Conservation (phyloP, 2,888 invertebrate species). For the Limnephilus marmoratus region DNA sequence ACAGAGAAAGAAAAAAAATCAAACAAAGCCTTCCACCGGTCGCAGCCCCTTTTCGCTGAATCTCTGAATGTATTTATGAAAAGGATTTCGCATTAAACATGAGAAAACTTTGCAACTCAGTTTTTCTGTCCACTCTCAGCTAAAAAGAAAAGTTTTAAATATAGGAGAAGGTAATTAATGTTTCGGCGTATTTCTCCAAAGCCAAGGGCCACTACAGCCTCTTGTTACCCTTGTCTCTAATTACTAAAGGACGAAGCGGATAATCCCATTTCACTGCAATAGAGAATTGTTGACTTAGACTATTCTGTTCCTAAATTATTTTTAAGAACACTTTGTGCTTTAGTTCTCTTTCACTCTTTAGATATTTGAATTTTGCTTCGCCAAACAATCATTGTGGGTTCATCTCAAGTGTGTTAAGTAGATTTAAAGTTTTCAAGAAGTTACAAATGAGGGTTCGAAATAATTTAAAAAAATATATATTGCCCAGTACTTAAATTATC, state of each 20-base stretch:
- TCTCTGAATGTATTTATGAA: constrained; percentile 61
- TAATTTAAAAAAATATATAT: too few species aligned
- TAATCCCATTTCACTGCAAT: constrained; percentile 27
- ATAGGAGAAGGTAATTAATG: constrained; percentile 60
- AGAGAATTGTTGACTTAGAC: background rate
- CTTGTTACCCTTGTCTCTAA: constrained; percentile 25
- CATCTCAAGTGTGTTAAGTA: background rate
- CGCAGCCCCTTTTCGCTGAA: constrained; percentile 22
- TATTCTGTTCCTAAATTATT: background rate
- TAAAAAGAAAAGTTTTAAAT: constrained; percentile 60
- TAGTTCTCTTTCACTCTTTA: background rate
- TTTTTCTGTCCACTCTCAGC: constrained; percentile 48
- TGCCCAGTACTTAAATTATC: too few species aligned
- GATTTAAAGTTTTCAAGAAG: background rate
- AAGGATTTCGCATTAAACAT: constrained; percentile 60
- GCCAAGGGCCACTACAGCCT: constrained; percentile 28
- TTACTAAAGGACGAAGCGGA: constrained; percentile 23
- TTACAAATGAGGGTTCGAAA: too few species aligned
- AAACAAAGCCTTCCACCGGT: constrained; percentile 49
- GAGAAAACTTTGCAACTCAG: constrained; percentile 58
- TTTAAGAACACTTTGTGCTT: background rate
- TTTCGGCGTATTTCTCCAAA: constrained; percentile 27
- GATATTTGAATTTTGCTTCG: background rate
- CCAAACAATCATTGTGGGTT: background rate
- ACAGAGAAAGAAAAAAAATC: constrained; percentile 49